Evolutionary conservation across 2,797 vertebrate species (phyloP).

Genomic region (Pempheris klunzingeri): DNA sequence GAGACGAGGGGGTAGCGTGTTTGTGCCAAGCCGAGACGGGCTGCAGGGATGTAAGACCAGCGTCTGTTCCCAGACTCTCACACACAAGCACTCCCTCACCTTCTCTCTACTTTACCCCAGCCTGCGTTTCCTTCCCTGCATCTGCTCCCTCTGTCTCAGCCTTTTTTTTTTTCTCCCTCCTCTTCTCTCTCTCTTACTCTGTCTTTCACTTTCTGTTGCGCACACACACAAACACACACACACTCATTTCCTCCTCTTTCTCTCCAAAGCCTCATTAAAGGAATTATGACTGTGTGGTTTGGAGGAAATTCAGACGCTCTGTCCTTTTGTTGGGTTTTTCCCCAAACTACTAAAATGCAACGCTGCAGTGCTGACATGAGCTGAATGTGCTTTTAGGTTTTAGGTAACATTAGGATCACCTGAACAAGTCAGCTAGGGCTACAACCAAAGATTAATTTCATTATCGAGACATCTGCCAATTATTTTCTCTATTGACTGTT

Average conservation of each 20-base stretch:
- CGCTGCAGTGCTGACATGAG: slow-evolving; percentile 28
- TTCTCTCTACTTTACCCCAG: slow-evolving; percentile 61
- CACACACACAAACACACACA: slow-evolving; percentile 22
- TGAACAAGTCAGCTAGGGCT: background rate
- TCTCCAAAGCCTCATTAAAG: slow-evolving; percentile 76
- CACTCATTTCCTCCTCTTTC: slow-evolving; percentile 64
- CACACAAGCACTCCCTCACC: slow-evolving; percentile 59
- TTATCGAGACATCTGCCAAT: background rate
- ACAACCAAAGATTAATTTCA: background rate
- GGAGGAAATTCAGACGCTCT: slow-evolving; percentile 66
- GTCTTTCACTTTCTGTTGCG: slow-evolving; percentile 45
- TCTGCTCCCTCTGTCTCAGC: slow-evolving; percentile 53
- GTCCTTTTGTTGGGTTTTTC: slow-evolving; percentile 59
- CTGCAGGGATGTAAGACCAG: slow-evolving; percentile 65
- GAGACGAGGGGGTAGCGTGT: slow-evolving; percentile 49
- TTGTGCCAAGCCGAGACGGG: slow-evolving; percentile 69
- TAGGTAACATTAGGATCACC: slow-evolving; percentile 23
- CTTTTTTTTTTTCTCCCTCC: slow-evolving; percentile 25
- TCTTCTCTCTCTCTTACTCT: background rate
- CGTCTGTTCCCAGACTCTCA: slow-evolving; percentile 69
- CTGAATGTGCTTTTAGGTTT: slow-evolving; percentile 10
- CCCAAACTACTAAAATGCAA: slow-evolving; percentile 49
- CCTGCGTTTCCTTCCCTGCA: slow-evolving; percentile 66
- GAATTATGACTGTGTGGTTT: slow-evolving; percentile 76
- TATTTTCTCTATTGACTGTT: background rate